Conservation (phyloP, 1,140 invertebrate species). For the Pseudomyrmex pallidus region DNA sequence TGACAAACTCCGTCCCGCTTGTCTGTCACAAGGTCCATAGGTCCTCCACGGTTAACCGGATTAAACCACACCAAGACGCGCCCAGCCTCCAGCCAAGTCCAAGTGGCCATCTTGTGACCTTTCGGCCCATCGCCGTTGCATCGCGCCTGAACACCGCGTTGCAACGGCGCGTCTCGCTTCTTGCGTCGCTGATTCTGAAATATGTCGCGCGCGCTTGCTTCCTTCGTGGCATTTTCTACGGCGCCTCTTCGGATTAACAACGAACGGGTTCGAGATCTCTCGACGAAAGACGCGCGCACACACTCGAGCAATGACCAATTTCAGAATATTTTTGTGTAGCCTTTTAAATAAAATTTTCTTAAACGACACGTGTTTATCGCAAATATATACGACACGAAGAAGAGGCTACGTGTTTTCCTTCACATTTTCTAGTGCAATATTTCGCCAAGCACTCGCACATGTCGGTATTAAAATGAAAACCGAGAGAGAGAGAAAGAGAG, state of each 20-base stretch:
- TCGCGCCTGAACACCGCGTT: neutral
- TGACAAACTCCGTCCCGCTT: constrained; percentile 59
- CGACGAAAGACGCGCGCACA: neutral
- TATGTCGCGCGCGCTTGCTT: neutral
- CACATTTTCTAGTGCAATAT: constrained; percentile 7
- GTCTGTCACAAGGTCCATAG: constrained; percentile 33
- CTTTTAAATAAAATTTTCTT: neutral
- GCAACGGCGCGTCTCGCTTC: neutral
- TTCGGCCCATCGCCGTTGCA: constrained; percentile 5
- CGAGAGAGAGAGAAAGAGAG: neutral
- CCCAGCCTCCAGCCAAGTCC: neutral
- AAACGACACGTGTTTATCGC: too few relatives aligned
- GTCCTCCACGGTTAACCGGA: constrained; percentile 56
- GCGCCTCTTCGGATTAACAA: neutral
- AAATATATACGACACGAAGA: too few relatives aligned
- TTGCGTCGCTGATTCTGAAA: constrained; percentile 39
- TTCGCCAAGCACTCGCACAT: neutral
- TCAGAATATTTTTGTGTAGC: neutral
- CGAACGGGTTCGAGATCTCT: neutral
- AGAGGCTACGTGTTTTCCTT: too few relatives aligned
- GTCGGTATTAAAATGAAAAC: constrained; percentile 37
- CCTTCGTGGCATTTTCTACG: too few relatives aligned
- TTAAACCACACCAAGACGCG: constrained; percentile 38
- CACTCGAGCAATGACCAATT: neutral
- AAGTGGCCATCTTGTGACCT: constrained; percentile 21